phyloP scores from a whole-genome alignment of 2,797 vertebrate species.

The Bucorvus abyssinicus region DNA sequence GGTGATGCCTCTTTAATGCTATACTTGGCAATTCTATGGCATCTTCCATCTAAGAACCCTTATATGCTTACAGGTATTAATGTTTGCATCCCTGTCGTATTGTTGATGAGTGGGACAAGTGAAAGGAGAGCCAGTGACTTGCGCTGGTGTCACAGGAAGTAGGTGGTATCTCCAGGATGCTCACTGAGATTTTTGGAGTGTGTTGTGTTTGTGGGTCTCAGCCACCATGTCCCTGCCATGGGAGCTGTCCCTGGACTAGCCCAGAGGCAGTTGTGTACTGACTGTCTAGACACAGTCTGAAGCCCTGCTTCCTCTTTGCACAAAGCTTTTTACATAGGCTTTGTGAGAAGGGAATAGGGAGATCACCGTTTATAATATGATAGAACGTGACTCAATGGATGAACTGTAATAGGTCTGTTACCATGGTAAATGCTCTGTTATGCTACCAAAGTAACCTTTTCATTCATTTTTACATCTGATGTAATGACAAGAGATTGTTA shows the following conservation, averaged over 20 bases:
- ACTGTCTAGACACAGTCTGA: background rate
- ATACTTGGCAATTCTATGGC: background rate
- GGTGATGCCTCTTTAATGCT: background rate
- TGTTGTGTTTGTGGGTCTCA: background rate
- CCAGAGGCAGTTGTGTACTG: background rate
- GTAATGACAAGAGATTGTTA: background rate
- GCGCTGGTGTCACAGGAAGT: background rate
- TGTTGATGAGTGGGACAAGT: background rate
- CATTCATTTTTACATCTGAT: background rate
- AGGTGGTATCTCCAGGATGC: background rate
- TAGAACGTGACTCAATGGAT: background rate
- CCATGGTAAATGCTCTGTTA: background rate
- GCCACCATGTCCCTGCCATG: background rate
- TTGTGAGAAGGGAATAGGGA: background rate
- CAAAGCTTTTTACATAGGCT: background rate
- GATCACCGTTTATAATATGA: background rate
- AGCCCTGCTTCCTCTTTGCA: background rate
- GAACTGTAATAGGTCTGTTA: background rate
- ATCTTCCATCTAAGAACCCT: background rate
- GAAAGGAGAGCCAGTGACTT: background rate
- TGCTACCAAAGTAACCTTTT: background rate
- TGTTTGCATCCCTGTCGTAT: background rate
- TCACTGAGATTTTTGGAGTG: background rate
- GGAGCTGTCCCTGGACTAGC: background rate
- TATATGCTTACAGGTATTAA: background rate